Evolutionary conservation across 2,113 vertebrate species (phyloP), one percentile per base, ranked within the genome.

Genomic region (Labeo catla): DNA sequence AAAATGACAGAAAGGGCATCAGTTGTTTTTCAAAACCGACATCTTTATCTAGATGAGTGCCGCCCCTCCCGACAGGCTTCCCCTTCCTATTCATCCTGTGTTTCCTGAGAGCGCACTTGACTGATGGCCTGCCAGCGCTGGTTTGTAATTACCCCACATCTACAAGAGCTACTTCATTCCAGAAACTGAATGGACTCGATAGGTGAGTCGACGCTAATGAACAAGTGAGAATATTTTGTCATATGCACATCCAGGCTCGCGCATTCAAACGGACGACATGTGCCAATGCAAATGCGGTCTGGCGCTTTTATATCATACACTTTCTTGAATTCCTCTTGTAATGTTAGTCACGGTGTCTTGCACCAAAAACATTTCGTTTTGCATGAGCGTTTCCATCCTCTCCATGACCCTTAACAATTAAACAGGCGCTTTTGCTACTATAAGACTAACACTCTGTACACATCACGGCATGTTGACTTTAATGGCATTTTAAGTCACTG

Each of bases 81-180:
- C 76, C 21, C 28, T 45, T 72, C 65, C 36, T n/a, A 49, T 74
- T 73, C 86, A 74, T 39, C 11, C 57, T 15, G 21, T 28, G 65
- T 21, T 83, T 86, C 28, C 88, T 80, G 74, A 79, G 73, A 83
- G 83, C 16, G 0, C 85, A 23, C 80, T 86, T 87, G 88, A 87
- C 88, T 81, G 84, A 87, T 84, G 86, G 8, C 57, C 74, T 78
- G 47, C 39, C 73, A 83, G 84, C 23, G 36, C 65, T 21, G 77
- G 43, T 57, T 52, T 78, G 73, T 87, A 87, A 89, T 89, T 89
- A 89, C 81, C 76, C 45, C 86, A 81, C 43, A 52, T 83, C 70
- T 86, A 80, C 59, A 76, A 83, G 84, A 83, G 83, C 43, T 77
- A 81, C 84, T 89, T 89, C 74, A 86, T 68, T 89, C 34, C 10